These are phyloP conservation scores for Rhagonycha fulva DNA, from an alignment of 2,888 invertebrate species.

Conservation along the genomic window DNA sequence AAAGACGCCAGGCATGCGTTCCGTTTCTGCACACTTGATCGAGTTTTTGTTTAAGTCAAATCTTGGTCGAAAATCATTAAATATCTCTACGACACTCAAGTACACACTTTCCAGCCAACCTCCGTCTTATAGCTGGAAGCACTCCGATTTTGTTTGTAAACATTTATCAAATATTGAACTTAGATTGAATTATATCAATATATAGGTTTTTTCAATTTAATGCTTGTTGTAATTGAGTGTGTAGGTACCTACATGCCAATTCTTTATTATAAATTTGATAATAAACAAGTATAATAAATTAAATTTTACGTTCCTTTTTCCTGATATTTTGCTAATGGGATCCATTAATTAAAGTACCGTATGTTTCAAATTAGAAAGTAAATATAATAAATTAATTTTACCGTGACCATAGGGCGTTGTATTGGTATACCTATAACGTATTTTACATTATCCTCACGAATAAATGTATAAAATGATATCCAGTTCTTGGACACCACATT, in stretches of 20 bases:
- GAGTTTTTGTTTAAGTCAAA: constrained; percentile 18
- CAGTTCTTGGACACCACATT: not conserved
- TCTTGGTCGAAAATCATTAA: constrained; percentile 9
- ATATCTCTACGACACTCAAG: not conserved
- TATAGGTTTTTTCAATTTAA: constrained; percentile 13
- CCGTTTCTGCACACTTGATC: constrained; percentile 9
- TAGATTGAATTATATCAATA: constrained; percentile 6
- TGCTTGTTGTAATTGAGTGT: constrained; percentile 8
- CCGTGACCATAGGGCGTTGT: not conserved
- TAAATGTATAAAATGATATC: not conserved
- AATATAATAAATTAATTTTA: not conserved
- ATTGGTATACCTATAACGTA: not conserved
- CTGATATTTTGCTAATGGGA: not conserved
- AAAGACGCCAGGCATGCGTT: constrained; percentile 10
- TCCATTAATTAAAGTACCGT: not conserved
- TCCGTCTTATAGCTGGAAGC: not conserved
- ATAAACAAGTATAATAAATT: not conserved
- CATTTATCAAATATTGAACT: constrained; percentile 17
- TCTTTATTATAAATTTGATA: not conserved
- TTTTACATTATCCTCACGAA: not conserved
- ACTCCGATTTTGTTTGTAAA: constrained; percentile 12
- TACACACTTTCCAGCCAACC: constrained; percentile 4
- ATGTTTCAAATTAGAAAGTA: not conserved
- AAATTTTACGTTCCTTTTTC: not conserved
- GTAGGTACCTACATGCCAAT: not conserved